phyloP scores from a whole-genome alignment of 1,140 invertebrate species.

The Teleogryllus occipitalis region DNA sequence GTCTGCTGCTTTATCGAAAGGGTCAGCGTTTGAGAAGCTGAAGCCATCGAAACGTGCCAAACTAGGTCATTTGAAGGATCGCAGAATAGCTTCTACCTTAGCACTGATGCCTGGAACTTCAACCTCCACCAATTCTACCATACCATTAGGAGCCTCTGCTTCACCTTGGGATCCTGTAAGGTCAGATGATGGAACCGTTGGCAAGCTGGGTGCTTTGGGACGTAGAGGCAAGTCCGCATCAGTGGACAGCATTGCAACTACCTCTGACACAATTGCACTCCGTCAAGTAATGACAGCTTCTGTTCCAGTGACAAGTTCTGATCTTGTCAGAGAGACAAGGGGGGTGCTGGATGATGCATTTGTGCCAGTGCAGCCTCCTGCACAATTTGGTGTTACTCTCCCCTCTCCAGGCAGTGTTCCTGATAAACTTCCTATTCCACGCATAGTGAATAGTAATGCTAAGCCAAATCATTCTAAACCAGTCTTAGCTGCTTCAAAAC shows the following conservation, averaged over 20 bases:
- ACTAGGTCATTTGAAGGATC: background rate
- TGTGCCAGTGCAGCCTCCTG: background rate
- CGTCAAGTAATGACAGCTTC: background rate
- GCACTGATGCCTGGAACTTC: background rate
- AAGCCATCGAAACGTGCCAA: background rate
- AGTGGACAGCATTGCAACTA: background rate
- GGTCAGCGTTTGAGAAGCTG: background rate
- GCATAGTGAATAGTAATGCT: background rate
- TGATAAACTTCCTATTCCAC: slow-evolving; percentile 12
- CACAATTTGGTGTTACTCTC: background rate
- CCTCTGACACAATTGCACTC: background rate
- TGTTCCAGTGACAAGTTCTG: background rate
- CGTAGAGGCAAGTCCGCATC: background rate
- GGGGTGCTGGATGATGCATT: background rate
- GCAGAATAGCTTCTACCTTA: background rate
- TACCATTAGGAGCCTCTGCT: background rate
- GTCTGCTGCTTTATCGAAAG: background rate
- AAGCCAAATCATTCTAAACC: background rate
- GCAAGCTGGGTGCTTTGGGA: background rate
- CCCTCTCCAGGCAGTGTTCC: background rate
- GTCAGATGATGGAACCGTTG: background rate
- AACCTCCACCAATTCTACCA: background rate
- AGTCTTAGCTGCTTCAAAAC: background rate
- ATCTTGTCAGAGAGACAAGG: background rate
- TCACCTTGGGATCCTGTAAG: background rate